Conservation (phyloP, 2,113 vertebrate genomes). For the Cervus canadensis region DNA sequence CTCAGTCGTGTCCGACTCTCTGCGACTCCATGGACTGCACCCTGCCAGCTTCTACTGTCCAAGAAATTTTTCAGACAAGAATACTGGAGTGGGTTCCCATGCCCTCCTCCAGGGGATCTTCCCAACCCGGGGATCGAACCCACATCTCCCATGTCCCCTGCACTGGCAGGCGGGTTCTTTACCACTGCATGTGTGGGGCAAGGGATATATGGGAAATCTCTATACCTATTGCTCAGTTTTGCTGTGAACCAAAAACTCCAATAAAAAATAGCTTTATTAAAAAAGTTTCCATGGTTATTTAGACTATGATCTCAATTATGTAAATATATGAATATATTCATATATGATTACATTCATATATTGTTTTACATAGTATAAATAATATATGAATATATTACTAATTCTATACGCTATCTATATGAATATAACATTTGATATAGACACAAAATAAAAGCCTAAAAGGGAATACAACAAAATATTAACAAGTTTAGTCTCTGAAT, state of each 20-base stretch:
- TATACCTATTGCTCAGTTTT: neutral
- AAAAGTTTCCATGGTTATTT: neutral
- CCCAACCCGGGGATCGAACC: fast-evolving
- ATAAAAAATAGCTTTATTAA: neutral
- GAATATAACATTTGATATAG: neutral
- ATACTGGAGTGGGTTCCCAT: neutral
- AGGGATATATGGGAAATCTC: neutral
- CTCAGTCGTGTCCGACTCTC: fast-evolving
- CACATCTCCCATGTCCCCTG: neutral
- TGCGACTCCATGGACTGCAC: neutral
- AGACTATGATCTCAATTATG: neutral
- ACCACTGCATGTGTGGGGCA: neutral
- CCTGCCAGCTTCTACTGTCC: neutral
- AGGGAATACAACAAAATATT: neutral
- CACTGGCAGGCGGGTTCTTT: neutral
- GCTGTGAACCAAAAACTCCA: neutral
- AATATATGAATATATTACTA: neutral
- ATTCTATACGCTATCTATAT: neutral
- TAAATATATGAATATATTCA: neutral
- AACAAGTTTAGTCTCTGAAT: constrained; percentile 31
- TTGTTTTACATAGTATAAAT: neutral
- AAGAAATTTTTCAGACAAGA: neutral
- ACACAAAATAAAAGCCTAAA: neutral
- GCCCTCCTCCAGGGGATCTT: neutral
- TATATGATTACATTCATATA: neutral